Base-by-base conservation (phyloP, 2,113 vertebrate species). In the Xenus cinereus region DNA sequence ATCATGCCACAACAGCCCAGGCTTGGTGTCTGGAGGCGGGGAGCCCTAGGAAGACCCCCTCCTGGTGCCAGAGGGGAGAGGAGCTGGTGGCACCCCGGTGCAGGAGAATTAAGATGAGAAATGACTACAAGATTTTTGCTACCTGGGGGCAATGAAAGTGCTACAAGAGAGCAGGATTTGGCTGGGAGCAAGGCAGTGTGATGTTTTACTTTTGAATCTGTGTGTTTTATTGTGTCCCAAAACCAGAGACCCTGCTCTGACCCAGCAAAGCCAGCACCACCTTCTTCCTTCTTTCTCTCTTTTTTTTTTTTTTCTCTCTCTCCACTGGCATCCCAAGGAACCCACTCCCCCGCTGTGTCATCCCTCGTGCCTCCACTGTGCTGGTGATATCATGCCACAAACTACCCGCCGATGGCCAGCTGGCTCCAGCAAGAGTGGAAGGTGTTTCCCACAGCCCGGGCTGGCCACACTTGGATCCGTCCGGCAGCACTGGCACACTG, bases 281-380 rank as follows among this genome's bases (percentile, higher is more conserved):
- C 33, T 60, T 23, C 24, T 57, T 75, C 39, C 1, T 6, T 23
- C 12, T 50, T 33, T 53, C 16, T 63, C 32, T 62, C 27, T 22
- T 20, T 15, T 6, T 7, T 10, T 9, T 7, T 4, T 11, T 19
- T 24, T 22, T 60, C 50, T 35, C 14, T 20, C 11, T 39, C 4
- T 6, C 2, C 41, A 33, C 60, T 28, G 5, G 15, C 48, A 84
- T 37, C 56, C 64, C 30, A 43, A 26, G 0, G 4, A 26, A 26
- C 51, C 45, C 54, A 19, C 4, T 80, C 22, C 14, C 33, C n/a
- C 1, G 6, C 73, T 14, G 54, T 57, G 68, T 30, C 59, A 66
- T 7, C 27, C 2, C 71, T 79, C 27, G 10, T 26, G 54, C 46
- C 24, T 21, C 33, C 0, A 0, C 56, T 1, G 3, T 1, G 3